Percentiles rank a stretch among this genome's conserved stretches.
Evolutionary conservation across 1,140 invertebrate genomes (phyloP).

Genomic region (Wiebesia pumilae): DNA sequence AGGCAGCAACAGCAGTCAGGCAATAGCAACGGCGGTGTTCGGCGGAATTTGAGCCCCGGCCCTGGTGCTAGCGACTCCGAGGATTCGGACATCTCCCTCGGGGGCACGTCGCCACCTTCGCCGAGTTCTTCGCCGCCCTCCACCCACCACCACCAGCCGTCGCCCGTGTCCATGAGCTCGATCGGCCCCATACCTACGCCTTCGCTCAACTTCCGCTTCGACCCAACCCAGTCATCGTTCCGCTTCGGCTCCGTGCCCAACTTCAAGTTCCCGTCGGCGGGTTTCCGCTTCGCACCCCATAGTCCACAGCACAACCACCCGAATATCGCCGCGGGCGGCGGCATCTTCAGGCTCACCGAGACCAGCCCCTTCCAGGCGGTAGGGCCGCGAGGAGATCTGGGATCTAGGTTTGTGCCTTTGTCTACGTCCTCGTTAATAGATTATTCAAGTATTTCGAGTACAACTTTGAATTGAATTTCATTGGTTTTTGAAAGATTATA

Average conservation of each 20-base stretch:
- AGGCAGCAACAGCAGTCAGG: slow-evolving; percentile 74
- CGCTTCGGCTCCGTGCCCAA: slow-evolving; percentile 70
- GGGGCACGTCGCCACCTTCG: slow-evolving; percentile 71
- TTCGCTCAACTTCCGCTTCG: slow-evolving; percentile 71
- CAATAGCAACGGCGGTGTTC: slow-evolving; percentile 65
- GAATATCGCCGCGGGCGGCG: slow-evolving; percentile 66
- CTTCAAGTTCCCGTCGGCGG: slow-evolving; percentile 71
- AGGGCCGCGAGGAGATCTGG: slow-evolving; percentile 71
- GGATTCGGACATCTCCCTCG: slow-evolving; percentile 73
- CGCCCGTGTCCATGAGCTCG: slow-evolving; percentile 62
- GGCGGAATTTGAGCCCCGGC: slow-evolving; percentile 68
- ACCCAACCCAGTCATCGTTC: slow-evolving; percentile 70
- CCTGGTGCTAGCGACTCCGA: slow-evolving; percentile 71
- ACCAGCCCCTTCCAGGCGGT: slow-evolving; percentile 74
- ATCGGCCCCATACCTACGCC: slow-evolving; percentile 70
- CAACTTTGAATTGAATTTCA: too few species aligned
- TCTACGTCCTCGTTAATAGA: background rate
- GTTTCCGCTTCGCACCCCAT: slow-evolving; percentile 71
- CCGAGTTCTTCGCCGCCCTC: slow-evolving; percentile 69
- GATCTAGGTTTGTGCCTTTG: slow-evolving; percentile 66
- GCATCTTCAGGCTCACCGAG: slow-evolving; percentile 73
- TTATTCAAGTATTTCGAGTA: background rate
- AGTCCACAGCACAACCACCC: slow-evolving; percentile 73
- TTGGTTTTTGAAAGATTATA: background rate
- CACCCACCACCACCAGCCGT: slow-evolving; percentile 69